phyloP scores from a whole-genome alignment of 2,113 vertebrate species.

The Pongo abelii region DNA sequence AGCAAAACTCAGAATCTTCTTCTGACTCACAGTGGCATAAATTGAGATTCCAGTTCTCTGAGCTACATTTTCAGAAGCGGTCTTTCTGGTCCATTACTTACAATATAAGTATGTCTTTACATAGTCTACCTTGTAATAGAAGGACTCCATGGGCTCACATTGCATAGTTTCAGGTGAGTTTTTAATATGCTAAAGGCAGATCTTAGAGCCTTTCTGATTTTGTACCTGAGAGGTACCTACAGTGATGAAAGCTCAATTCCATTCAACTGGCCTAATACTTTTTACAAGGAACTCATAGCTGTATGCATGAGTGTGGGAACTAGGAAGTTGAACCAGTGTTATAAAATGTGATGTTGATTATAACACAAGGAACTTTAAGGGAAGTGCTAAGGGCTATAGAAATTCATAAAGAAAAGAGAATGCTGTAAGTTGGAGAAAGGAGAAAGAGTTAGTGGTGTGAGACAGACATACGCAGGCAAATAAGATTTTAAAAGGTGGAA shows the following conservation, averaged over 20 bases:
- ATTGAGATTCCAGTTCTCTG: neutral
- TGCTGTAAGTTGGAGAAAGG: neutral
- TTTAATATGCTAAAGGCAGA: neutral
- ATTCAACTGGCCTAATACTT: neutral
- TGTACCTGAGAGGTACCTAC: neutral
- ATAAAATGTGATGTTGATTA: neutral
- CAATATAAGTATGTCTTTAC: neutral
- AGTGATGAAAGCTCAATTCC: neutral
- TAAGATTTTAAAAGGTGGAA: neutral
- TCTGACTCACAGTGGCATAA: neutral
- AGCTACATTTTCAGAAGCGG: neutral
- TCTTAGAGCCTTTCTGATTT: neutral
- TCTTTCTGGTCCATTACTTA: neutral
- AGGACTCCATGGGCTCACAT: neutral
- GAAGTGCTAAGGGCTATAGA: neutral
- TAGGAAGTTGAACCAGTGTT: neutral
- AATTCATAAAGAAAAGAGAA: neutral
- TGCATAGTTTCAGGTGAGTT: neutral
- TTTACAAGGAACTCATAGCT: neutral
- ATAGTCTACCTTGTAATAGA: neutral
- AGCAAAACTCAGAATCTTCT: neutral
- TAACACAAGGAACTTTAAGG: slow-evolving; percentile 3
- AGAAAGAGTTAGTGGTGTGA: neutral
- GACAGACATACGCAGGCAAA: neutral
- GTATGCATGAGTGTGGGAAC: neutral